Evolutionary conservation across 1,140 invertebrate species (phyloP).

Genomic region (Leucophenga varia): DNA sequence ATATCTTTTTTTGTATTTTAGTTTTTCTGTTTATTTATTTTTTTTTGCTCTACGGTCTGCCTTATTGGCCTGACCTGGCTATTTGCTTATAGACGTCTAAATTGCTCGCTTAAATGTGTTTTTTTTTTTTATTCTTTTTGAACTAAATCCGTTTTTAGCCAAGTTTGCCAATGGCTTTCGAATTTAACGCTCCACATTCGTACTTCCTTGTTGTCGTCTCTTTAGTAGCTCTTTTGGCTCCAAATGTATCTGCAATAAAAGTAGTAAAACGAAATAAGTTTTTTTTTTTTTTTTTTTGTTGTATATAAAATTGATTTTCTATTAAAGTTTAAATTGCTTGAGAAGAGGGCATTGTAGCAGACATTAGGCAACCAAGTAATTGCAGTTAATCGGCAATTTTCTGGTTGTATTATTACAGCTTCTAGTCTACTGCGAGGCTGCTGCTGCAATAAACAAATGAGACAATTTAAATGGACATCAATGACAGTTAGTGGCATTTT

Average conservation of each 20-base stretch:
- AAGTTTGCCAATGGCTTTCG: constrained; percentile 49
- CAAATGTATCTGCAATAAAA: constrained; percentile 11
- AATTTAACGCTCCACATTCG: constrained; percentile 46
- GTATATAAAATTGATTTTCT: constrained; percentile 49
- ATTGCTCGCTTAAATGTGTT: not conserved
- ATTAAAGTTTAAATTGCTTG: constrained; percentile 50
- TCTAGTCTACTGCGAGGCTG: no score
- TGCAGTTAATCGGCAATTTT: no score
- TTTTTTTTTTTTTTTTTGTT: no score
- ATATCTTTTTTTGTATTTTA: not conserved
- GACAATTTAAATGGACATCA: no score
- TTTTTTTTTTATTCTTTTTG: constrained; percentile 4
- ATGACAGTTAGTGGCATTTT: no score
- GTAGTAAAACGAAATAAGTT: not conserved
- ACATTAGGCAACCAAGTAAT: no score
- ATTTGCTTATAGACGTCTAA: no score
- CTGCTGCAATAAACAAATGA: no score
- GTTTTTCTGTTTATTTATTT: no score
- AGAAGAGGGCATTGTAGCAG: constrained; percentile 8
- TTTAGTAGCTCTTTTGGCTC: constrained; percentile 25
- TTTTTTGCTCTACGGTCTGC: no score
- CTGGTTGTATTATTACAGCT: no score
- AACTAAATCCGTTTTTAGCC: constrained; percentile 48
- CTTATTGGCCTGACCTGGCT: no score
- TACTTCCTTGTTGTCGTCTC: constrained; percentile 2